These are phyloP conservation scores for Pristionchus fissidentatus DNA, from an alignment of 2,888 invertebrate species.

Conservation along the genomic window DNA sequence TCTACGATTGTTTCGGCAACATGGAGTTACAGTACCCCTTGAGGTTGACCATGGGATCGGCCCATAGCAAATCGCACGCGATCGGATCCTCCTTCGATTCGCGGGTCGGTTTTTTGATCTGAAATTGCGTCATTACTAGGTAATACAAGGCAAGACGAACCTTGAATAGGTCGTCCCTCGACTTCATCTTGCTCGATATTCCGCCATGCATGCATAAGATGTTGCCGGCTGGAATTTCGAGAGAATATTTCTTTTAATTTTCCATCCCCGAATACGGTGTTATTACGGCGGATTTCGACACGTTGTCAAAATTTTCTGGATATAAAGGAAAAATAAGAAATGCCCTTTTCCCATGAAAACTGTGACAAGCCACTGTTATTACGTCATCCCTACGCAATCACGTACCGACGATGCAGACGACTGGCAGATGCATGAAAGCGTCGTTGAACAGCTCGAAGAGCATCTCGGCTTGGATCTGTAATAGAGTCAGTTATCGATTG, in stretches of 20 bases:
- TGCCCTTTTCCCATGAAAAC: too few relatives aligned
- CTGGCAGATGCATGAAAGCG: conserved; percentile 54
- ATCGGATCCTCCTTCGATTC: conserved; percentile 50
- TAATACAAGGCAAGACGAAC: conserved; percentile 12
- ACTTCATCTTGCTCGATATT: conserved; percentile 49
- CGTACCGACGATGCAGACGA: conserved; percentile 54
- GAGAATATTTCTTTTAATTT: too few relatives aligned
- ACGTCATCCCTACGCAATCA: too few relatives aligned
- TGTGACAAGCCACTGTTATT: too few relatives aligned
- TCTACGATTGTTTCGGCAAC: background rate
- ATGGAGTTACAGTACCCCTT: background rate
- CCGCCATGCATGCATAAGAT: conserved; percentile 62
- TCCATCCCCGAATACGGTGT: too few relatives aligned
- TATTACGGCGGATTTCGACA: too few relatives aligned
- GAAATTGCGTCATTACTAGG: background rate
- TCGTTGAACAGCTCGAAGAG: conserved; percentile 57
- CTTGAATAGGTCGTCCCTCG: background rate
- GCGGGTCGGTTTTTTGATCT: conserved; percentile 53
- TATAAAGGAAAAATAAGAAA: too few relatives aligned
- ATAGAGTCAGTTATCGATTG: background rate
- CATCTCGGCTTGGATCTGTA: conserved; percentile 46
- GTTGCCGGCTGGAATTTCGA: conserved; percentile 31
- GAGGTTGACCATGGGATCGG: conserved; percentile 54
- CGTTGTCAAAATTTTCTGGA: too few relatives aligned
- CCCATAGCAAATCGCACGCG: conserved; percentile 59